phyloP scores from a whole-genome alignment of 1,140 invertebrate genomes.

The Ips nitidus region DNA sequence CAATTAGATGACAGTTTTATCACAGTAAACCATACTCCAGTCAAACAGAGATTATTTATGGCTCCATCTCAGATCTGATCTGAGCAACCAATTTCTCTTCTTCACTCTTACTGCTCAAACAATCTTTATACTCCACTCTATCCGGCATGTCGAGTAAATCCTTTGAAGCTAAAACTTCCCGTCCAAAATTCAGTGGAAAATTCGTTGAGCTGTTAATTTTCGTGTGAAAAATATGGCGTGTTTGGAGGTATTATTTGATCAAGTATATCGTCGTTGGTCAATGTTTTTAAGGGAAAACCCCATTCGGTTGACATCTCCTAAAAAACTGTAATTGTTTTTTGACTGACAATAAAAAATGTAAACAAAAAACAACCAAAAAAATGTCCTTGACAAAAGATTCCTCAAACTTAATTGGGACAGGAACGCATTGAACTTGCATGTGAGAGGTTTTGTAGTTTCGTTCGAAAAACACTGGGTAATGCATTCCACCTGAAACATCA shows the following conservation, averaged over 20 bases:
- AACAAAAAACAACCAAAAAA: constrained; percentile 61
- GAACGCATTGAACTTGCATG: constrained; percentile 89
- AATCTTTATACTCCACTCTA: constrained; percentile 89
- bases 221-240: constrained; percentile 86
- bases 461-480: constrained; percentile 89
- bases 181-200: constrained; percentile 92
- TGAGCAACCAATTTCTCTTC: constrained; percentile 71
- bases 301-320: constrained; percentile 77
- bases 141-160: constrained; percentile 83
- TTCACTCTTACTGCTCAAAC: constrained; percentile 71
- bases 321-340: constrained; percentile 5
- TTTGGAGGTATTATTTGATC: constrained; percentile 74
- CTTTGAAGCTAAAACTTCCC: constrained; percentile 82
- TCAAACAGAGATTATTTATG: constrained; percentile 52
- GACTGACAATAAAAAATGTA: neutral
- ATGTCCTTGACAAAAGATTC: constrained; percentile 57
- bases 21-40: no score
- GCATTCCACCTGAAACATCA: constrained; percentile 62
- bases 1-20: no score
- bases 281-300: constrained; percentile 71
- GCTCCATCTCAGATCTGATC: constrained; percentile 77
- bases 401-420: constrained; percentile 63
- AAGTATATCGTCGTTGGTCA: constrained; percentile 69
- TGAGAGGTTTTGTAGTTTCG: constrained; percentile 93
- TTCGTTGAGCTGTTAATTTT: constrained; percentile 65